phyloP scores from a whole-genome alignment of 2,797 vertebrate genomes.

The Meda fulgida region DNA sequence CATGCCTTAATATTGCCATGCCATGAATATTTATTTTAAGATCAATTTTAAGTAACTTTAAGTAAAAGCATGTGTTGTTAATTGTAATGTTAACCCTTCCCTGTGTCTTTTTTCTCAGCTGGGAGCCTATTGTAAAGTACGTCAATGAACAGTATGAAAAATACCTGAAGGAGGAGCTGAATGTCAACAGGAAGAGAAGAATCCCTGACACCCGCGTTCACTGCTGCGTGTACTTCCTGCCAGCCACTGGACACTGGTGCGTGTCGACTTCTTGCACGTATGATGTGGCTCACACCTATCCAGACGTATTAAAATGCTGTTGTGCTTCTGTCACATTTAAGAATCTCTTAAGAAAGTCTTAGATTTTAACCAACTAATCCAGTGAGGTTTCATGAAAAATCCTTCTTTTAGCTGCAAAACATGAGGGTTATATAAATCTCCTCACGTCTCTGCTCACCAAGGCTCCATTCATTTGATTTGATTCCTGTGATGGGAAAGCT shows the following conservation, averaged over 20 bases:
- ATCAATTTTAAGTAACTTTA: neutral
- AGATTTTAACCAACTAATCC: neutral
- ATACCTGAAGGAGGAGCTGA: slow-evolving; percentile 92
- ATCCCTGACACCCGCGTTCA: slow-evolving; percentile 94
- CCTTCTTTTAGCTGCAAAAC: neutral
- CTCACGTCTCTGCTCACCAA: neutral
- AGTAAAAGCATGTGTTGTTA: slow-evolving; percentile 3
- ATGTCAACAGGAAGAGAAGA: slow-evolving; percentile 88
- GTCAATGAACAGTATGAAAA: slow-evolving; percentile 93
- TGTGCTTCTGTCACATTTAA: neutral
- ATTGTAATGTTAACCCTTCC: neutral
- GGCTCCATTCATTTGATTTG: neutral
- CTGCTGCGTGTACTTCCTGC: slow-evolving; percentile 93
- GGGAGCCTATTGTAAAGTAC: slow-evolving; percentile 92
- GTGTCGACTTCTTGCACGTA: slow-evolving; percentile 51
- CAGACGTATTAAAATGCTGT: neutral
- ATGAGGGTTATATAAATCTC: neutral
- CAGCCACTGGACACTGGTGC: slow-evolving; percentile 93
- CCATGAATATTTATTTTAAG: neutral
- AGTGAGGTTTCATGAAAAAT: neutral
- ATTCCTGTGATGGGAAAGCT: neutral
- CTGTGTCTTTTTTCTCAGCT: slow-evolving; percentile 74
- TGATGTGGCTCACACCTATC: neutral
- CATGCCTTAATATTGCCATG: neutral
- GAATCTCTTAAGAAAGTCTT: neutral